A percentile compares a stretch with the other conserved stretches of the same genome.
Conservation (phyloP, 2,797 vertebrate genomes). For the Rhabdomys pumilio region DNA sequence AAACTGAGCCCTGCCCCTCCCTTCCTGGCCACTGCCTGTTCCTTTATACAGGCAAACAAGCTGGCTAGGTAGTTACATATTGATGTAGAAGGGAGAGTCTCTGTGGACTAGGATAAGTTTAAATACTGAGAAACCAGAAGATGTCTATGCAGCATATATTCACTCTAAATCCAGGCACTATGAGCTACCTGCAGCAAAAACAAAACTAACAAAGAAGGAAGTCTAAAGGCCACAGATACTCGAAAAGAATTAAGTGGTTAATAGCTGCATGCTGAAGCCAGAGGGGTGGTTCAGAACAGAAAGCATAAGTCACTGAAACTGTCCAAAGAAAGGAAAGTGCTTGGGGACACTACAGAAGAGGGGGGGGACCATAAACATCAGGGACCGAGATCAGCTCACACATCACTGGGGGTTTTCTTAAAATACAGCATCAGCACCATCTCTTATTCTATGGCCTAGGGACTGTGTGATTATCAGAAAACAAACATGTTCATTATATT, state of each 20-base stretch:
- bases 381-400: neutral
- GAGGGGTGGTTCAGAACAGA: neutral
- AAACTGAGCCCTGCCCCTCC: no score
- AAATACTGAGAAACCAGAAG: neutral
- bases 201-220: neutral
- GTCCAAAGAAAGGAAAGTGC: neutral
- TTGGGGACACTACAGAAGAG: rapidly evolving
- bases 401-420: neutral
- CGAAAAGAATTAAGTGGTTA: rapidly evolving
- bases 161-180: no score
- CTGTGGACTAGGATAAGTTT: neutral
- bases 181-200: neutral
- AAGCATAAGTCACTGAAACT: neutral
- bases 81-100: neutral
- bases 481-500: neutral
- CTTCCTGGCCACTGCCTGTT: neutral
- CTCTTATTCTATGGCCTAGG: neutral
- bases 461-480: neutral
- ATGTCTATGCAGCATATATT: neutral
- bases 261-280: neutral
- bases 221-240: neutral
- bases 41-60: neutral
- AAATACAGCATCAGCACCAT: neutral
- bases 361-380: neutral
- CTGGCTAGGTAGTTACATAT: neutral